Conservation (phyloP, 2,797 vertebrate genomes). For the Rhynchotus rufescens region DNA sequence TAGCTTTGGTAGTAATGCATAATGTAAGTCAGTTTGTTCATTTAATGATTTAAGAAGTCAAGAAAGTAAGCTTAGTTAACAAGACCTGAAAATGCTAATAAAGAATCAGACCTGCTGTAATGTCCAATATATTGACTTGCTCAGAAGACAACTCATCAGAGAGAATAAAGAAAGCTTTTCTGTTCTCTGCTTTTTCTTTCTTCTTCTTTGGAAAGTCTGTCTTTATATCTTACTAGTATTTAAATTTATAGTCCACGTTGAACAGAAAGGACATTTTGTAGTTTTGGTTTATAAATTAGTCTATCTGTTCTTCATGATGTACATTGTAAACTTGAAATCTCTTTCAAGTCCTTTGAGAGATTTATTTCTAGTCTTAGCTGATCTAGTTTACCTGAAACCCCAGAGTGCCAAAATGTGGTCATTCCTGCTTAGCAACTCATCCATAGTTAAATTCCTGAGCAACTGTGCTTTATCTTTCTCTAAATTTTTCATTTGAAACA, state of each 20-base stretch:
- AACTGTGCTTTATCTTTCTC: background rate
- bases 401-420: background rate
- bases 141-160: background rate
- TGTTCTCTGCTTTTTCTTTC: background rate
- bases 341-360: constrained; percentile 4
- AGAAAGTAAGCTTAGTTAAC: background rate
- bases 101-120: background rate
- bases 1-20: constrained; percentile 6
- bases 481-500: constrained; percentile 60
- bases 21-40: background rate
- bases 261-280: constrained; percentile 13
- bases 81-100: background rate
- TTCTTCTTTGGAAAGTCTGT: background rate
- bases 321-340: background rate
- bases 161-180: background rate
- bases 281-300: background rate
- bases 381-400: constrained; percentile 22
- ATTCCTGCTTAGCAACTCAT: constrained; percentile 40
- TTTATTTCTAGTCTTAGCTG: background rate
- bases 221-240: constrained; percentile 7
- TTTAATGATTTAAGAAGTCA: background rate
- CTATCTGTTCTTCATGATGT: background rate
- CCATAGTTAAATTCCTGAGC: constrained; percentile 53
- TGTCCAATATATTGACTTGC: background rate
- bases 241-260: background rate